Percentiles rank a stretch among this genome's conserved stretches.
Conservation (phyloP, 2,113 vertebrate genomes). For the Uria aalge region DNA sequence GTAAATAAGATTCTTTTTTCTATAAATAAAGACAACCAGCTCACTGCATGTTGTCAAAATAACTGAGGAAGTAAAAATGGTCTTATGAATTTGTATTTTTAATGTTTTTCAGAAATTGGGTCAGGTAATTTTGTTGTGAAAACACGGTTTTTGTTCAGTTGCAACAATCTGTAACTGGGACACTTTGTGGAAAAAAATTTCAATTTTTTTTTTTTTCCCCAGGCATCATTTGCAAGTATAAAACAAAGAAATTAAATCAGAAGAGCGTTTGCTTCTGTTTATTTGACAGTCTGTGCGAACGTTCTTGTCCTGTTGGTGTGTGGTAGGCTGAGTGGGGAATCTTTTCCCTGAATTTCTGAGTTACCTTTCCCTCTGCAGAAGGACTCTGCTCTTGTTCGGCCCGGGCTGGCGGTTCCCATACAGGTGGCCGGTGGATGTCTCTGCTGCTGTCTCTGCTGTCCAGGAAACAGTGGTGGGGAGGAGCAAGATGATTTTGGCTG, state of each 20-base stretch:
- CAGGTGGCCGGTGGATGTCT: background rate
- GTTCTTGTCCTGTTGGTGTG: background rate
- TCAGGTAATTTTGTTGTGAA: background rate
- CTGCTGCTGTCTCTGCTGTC: background rate
- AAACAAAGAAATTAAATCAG: background rate
- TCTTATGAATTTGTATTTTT: background rate
- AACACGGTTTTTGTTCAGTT: background rate
- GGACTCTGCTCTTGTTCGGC: background rate
- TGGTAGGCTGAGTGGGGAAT: background rate
- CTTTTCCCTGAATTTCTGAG: background rate
- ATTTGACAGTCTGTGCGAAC: background rate
- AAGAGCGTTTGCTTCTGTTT: background rate
- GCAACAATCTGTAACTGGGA: conserved; percentile 11
- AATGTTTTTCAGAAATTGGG: background rate
- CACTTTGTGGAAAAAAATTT: background rate
- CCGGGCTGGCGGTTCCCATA: background rate
- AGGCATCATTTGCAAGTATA: background rate
- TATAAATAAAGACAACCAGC: background rate
- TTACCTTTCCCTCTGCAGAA: background rate
- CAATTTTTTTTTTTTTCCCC: background rate
- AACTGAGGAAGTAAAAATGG: background rate
- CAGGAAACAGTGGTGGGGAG: background rate
- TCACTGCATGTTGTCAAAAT: background rate
- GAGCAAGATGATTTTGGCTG: background rate
- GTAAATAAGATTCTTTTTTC: background rate